These are phyloP conservation scores for Rhagoletis zephyria DNA, from an alignment of 1,140 invertebrate species.

Conservation along the genomic window DNA sequence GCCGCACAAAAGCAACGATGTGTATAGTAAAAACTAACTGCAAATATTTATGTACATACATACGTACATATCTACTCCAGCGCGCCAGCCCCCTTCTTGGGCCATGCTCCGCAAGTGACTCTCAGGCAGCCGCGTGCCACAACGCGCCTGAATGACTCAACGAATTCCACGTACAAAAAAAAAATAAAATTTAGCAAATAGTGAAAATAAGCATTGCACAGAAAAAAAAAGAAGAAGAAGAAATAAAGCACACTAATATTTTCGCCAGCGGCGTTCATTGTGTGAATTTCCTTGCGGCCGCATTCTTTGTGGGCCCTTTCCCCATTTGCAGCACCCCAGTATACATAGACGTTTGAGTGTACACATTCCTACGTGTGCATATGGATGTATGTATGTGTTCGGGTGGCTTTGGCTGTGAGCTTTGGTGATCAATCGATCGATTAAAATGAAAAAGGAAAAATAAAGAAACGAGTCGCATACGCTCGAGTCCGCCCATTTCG, in stretches of 20 bases:
- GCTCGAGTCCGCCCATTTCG: slow-evolving; percentile 15
- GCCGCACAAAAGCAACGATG: neutral
- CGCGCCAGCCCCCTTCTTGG: neutral
- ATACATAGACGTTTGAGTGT: neutral
- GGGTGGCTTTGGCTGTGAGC: neutral
- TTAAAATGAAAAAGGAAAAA: slow-evolving; percentile 15
- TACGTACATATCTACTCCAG: neutral
- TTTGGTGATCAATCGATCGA: slow-evolving; percentile 50
- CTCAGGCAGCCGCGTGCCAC: slow-evolving; percentile 24
- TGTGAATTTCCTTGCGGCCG: slow-evolving; percentile 41
- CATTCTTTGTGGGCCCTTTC: neutral
- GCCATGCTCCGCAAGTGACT: neutral
- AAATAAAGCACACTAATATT: slow-evolving; percentile 39
- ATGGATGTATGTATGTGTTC: neutral
- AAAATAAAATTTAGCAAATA: neutral
- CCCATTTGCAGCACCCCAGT: neutral
- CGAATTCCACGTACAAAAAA: slow-evolving; percentile 24
- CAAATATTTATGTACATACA: neutral
- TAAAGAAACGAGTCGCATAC: neutral
- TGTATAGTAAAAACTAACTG: neutral
- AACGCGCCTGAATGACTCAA: slow-evolving; percentile 32
- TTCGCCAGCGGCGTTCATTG: slow-evolving; percentile 14
- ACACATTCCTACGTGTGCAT: neutral
- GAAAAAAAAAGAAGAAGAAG: neutral
- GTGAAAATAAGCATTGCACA: neutral